Base-by-base conservation (phyloP, 2,113 vertebrate species). In the Brachirus orientalis region DNA sequence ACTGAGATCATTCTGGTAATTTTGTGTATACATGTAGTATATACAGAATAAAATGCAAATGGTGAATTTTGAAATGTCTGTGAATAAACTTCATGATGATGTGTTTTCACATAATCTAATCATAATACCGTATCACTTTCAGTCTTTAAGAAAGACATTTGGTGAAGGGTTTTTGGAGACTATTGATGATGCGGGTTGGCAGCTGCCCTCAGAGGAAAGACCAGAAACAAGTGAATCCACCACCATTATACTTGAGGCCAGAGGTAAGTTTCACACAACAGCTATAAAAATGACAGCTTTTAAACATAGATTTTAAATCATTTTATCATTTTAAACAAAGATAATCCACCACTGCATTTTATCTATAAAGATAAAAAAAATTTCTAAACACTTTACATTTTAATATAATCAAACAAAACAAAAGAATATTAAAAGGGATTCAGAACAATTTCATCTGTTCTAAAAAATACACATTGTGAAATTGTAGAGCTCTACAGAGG, bases 401-500 rank as follows among this genome's bases (percentile, higher is more conserved):
- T 4, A 1, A 37, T 13, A 13, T 48, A 41, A 13, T 60, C 16
- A n/a, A 18, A 38, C 17, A 10, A 3, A 50, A 41, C 10, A 40
- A 20, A 56, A 58, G 1, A 16, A 6, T 20, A 7, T 41, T 28
- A 28, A 19, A 56, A 12, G 10, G 1, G 5, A 7, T 18, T 40
- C 14, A 0, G 28, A 28, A 28, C 2, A 3, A 28, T 3, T 28
- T 28, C 6, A 28, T 28, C 28, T 28, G 28, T 28, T 28, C n/a
- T 44, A 22, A 44, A n/a, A 14, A 17, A 38, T 50, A 3, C 9
- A 10, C 14, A 12, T 43, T 55, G 10, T 70, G 28, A 50, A 4
- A 3, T 89, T 90, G 54, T 84, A 95, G 92, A 90, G 41, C 78
- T 95, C 51, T 90, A 90, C 83, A 86, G 83, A 77, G 80, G 72